Base-by-base conservation (phyloP, 2,888 invertebrate species). In the Buathra laborator region DNA sequence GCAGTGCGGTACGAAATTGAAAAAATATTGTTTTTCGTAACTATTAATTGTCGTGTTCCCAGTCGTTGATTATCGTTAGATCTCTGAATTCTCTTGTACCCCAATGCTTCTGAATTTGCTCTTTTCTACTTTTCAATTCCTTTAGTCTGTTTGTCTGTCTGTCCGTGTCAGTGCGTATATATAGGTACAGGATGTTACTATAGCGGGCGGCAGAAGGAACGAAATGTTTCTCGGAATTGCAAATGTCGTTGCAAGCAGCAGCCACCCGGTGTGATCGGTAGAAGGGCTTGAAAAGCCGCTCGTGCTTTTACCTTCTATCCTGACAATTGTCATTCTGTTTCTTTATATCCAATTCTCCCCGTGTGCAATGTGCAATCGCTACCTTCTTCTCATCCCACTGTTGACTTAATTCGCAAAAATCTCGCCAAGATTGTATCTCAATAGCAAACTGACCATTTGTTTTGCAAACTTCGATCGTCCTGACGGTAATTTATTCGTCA, bases 161-260 rank as follows among this genome's bases (percentile, higher is more conserved):
- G 1, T 1, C 24, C 24, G 24, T 32, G 53, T 51, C 46, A 32
- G 24, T 48, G 10, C 5, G 44, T 66, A 16, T 44, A 16, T 5
- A 19, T 24, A 19, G 43, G 14, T 32, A 37, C 9, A 24, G 24
- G 2, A 37, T 37, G 9, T 37, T 7, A 37, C 37, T 37, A 10
- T 19, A 56, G 64, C 59, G 46, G 9, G 46, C 59, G 67, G 64
- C 78, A 16, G 48, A 68, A 32, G 53, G 29, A 53, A 53, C 78
- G 51, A 70, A 88, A 89, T 89, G 88, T 89, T 91, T 90, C 89
- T 62, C 46, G 87, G 92, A 91, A 92, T 90, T 90, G 90, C 89
- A 90, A 90, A 90, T 90, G 86, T 70, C 74, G 81, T 72, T 81
- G 72, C 53, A 85, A 76, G 86, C 87, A 86, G 37, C 77, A 71